phyloP scores from a whole-genome alignment of 2,113 vertebrate species.

The Boulengeromyrus knoepffleri region DNA sequence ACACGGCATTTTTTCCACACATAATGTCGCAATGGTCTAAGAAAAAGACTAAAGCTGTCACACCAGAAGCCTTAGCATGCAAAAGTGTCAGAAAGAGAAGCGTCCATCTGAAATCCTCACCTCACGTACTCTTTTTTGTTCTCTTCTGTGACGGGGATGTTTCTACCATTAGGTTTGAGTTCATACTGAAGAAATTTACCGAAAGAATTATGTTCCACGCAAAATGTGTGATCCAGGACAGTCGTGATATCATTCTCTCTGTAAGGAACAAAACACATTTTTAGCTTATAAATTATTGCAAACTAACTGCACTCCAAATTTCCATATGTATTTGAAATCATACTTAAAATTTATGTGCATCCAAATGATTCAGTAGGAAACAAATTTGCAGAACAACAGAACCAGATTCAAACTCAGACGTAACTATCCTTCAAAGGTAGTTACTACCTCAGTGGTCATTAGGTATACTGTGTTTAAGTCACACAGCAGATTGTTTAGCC shows the following conservation, averaged over 20 bases:
- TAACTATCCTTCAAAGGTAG: background rate
- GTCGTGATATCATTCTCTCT: conserved; percentile 96
- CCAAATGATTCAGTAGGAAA: background rate
- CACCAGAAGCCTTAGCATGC: background rate
- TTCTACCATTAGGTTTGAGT: conserved; percentile 89
- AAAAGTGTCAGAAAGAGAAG: background rate
- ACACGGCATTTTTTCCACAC: background rate
- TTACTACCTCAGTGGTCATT: background rate
- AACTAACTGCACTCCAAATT: background rate
- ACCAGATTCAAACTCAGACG: background rate
- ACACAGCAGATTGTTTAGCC: background rate
- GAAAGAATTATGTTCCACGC: conserved; percentile 91
- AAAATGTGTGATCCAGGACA: conserved; percentile 90
- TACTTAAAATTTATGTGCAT: background rate
- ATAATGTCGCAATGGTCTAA: background rate
- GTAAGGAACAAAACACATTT: conserved; percentile 12
- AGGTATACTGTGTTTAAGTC: background rate
- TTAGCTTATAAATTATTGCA: background rate
- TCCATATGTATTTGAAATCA: background rate
- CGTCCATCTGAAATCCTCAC: conserved; percentile 45
- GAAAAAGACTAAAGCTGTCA: background rate
- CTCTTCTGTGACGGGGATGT: conserved; percentile 87
- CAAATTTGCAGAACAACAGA: background rate
- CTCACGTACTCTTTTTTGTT: conserved; percentile 98
- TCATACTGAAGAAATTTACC: conserved; percentile 91